Base-by-base conservation (phyloP, 2,113 vertebrate genomes). In the Tauraco erythrolophus region DNA sequence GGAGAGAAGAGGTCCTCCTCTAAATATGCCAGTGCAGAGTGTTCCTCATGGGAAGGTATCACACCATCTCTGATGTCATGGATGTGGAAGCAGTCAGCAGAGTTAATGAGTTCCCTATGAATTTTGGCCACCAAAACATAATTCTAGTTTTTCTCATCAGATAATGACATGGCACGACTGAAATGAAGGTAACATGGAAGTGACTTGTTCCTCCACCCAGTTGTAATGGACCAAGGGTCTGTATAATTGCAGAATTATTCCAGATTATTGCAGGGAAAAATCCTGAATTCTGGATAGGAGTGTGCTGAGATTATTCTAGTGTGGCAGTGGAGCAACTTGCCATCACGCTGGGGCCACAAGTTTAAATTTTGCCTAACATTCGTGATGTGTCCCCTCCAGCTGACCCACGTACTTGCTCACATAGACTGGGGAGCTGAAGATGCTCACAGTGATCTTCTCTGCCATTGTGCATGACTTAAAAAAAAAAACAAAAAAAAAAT, bases 191-290 rank as follows among this genome's bases (percentile, higher is more conserved):
- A 31, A 28, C 3, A 3, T 7, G 25, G 30, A 71, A 28, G 10
- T 7, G 27, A 33, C 6, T 22, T 9, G 7, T 68, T 51, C 2
- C 0, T 48, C n/a, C 8, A 4, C 7, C 33, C 21, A 24, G 11
- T 11, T n/a, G 5, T 5, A 56, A 35, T 21, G 51, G 50, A 53
- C 10, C 4, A 7, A 51, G 16, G 24, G 15, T 22, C 30, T 57
- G 50, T 18, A 45, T 10, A 41, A 18, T 86, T 70, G 35, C 30
- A 46, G 8, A 62, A 58, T 43, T 23, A 70, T 51, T 75, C 35
- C 27, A 22, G 2, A 1, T 39, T n/a, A 66, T 48, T 54, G 25
- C 33, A 58, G 7, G 14, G 28, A 19, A 22, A 65, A 89, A 23
- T n/a, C 24, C 14, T 46, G 19, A 58, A 15, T 60, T 89, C 30